These are phyloP conservation scores for Gallirallus australis DNA, from an alignment of 2,797 vertebrate genomes.

Conservation along the genomic window DNA sequence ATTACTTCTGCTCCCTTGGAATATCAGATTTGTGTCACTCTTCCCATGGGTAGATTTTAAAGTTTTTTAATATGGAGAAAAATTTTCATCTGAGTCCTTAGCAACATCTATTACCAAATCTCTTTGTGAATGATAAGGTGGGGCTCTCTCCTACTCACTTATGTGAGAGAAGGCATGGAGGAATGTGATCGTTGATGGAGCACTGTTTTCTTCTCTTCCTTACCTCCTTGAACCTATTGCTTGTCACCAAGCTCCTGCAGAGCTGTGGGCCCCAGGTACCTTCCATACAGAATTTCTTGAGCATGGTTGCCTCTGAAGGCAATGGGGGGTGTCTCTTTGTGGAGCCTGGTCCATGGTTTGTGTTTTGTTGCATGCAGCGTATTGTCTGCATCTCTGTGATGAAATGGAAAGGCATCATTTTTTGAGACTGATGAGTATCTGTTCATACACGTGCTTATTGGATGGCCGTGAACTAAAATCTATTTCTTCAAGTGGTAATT, in stretches of 20 bases:
- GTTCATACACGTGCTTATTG: background rate
- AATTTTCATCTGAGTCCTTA: background rate
- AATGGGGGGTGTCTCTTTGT: fast-evolving
- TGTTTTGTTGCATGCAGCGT: background rate
- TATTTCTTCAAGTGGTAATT: background rate
- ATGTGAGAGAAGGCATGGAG: background rate
- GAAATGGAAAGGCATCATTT: background rate
- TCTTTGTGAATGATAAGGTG: background rate
- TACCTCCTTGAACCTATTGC: background rate
- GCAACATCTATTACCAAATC: background rate
- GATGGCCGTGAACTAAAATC: background rate
- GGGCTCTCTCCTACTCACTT: background rate
- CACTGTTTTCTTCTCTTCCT: background rate
- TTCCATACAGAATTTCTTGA: background rate
- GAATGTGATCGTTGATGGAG: background rate
- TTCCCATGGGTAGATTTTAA: background rate
- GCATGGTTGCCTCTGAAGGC: background rate
- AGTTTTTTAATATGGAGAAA: background rate
- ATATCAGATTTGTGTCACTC: background rate
- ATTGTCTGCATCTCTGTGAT: background rate
- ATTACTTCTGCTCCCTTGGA: background rate
- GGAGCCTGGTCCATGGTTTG: fast-evolving
- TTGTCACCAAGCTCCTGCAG: background rate
- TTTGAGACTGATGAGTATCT: background rate
- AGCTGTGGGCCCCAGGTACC: background rate